phyloP scores from a whole-genome alignment of 2,797 vertebrate genomes.

The Hylomyscus alleni region DNA sequence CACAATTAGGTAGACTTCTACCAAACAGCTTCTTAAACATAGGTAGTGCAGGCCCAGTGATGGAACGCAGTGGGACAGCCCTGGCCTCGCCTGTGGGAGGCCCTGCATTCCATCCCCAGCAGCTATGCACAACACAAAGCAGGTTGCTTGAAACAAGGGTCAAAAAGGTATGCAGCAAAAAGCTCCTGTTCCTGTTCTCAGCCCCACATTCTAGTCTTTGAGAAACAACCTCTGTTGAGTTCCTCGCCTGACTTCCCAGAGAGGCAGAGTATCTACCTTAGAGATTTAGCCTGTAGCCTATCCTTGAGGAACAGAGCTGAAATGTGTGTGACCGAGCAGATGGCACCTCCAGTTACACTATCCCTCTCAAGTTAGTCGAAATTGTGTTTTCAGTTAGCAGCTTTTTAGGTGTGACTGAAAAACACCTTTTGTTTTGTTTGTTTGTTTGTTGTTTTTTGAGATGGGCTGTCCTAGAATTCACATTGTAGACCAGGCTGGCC shows the following conservation, averaged over 20 bases:
- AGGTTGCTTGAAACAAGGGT: neutral
- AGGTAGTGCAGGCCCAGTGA: neutral
- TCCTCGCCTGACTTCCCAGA: constrained; percentile 23
- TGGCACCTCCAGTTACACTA: constrained; percentile 49
- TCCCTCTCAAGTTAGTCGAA: neutral
- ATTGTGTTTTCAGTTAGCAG: constrained; percentile 24
- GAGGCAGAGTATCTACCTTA: neutral
- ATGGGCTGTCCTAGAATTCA: neutral
- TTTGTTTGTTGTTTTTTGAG: neutral
- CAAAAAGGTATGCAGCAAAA: neutral
- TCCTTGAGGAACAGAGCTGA: neutral
- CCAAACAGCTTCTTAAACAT: constrained; percentile 12
- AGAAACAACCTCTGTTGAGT: neutral
- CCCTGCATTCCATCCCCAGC: neutral
- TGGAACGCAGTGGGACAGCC: neutral
- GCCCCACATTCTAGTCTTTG: neutral
- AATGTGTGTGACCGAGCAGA: neutral
- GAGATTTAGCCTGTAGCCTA: neutral
- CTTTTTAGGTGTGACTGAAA: constrained; percentile 47
- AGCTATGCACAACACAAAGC: neutral
- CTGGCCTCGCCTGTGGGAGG: neutral
- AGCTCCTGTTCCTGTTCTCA: constrained; percentile 5
- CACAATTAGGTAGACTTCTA: constrained; percentile 56
- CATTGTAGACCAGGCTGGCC: neutral
- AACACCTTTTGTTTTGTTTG: neutral